Conservation (phyloP, 2,113 vertebrate genomes). For the Oreochromis tanganicae region DNA sequence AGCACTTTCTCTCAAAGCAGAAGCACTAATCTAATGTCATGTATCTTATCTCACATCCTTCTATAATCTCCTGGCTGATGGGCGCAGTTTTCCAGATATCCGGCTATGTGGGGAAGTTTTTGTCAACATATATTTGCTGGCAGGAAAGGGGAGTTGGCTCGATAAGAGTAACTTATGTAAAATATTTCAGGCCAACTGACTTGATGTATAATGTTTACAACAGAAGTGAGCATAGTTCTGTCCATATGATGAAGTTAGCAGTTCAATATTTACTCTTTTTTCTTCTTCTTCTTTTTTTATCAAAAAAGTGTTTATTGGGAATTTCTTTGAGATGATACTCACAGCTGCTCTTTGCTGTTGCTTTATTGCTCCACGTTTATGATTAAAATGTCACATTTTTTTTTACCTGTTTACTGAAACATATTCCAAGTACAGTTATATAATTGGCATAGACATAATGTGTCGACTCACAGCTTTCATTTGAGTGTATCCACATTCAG, state of each 20-base stretch:
- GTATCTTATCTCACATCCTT: slow-evolving; percentile 11
- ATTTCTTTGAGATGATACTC: background rate
- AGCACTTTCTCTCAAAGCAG: background rate
- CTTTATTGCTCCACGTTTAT: background rate
- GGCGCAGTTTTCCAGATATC: background rate
- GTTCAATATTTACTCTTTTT: background rate
- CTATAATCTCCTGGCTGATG: background rate
- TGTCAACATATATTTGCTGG: background rate
- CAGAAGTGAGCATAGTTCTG: background rate
- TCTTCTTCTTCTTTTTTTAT: background rate
- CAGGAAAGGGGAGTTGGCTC: background rate
- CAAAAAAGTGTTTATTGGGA: background rate
- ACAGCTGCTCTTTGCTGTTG: background rate
- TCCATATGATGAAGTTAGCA: background rate
- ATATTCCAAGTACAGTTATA: background rate
- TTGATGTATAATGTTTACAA: background rate
- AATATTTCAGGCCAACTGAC: background rate
- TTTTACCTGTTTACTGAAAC: background rate
- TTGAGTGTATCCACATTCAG: background rate
- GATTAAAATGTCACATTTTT: background rate
- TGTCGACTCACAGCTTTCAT: background rate
- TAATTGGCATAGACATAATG: background rate
- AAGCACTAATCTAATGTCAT: background rate
- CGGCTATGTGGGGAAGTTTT: background rate
- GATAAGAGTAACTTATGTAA: background rate